phyloP scores from a whole-genome alignment of 1,140 invertebrate genomes.

The Acromyrmex charruanus region DNA sequence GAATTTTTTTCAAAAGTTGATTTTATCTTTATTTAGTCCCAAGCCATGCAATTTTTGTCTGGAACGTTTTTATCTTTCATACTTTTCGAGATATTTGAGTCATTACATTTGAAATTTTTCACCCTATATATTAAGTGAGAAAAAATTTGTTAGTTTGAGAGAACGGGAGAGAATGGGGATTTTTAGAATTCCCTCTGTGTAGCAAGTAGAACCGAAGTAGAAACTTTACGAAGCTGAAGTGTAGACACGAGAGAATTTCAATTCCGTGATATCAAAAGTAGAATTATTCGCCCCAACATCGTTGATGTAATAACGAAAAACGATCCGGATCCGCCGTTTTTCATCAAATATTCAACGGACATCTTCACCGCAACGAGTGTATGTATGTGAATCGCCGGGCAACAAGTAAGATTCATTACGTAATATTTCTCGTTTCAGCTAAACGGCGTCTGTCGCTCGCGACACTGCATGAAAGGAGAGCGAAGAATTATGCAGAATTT shows the following conservation, averaged over 20 bases:
- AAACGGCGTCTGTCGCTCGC: not conserved
- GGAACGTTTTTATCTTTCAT: too few species aligned
- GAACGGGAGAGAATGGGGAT: not conserved
- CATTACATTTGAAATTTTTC: too few species aligned
- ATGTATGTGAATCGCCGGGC: not conserved
- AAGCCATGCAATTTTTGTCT: too few species aligned
- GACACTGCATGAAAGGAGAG: not conserved
- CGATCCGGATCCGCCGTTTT: not conserved
- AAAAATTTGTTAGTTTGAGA: slow-evolving; percentile 10
- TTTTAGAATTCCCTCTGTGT: slow-evolving; percentile 23
- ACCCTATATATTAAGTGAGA: not conserved
- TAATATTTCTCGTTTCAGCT: slow-evolving; percentile 24
- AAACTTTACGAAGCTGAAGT: slow-evolving; percentile 37
- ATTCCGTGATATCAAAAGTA: slow-evolving; percentile 45
- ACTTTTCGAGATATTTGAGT: too few species aligned
- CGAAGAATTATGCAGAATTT: slow-evolving; percentile 22
- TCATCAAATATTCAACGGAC: slow-evolving; percentile 51
- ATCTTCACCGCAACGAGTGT: slow-evolving; percentile 23
- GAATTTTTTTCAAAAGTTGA: too few species aligned
- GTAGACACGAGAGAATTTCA: slow-evolving; percentile 26
- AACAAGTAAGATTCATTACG: slow-evolving; percentile 52
- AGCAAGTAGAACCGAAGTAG: not conserved
- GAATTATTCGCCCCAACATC: slow-evolving; percentile 40
- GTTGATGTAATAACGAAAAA: slow-evolving; percentile 27
- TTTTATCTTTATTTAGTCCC: too few species aligned